Evolutionary conservation across 2,113 vertebrate genomes (phyloP), one percentile per base, ranked within the genome.

Genomic region (Colaptes auratus): DNA sequence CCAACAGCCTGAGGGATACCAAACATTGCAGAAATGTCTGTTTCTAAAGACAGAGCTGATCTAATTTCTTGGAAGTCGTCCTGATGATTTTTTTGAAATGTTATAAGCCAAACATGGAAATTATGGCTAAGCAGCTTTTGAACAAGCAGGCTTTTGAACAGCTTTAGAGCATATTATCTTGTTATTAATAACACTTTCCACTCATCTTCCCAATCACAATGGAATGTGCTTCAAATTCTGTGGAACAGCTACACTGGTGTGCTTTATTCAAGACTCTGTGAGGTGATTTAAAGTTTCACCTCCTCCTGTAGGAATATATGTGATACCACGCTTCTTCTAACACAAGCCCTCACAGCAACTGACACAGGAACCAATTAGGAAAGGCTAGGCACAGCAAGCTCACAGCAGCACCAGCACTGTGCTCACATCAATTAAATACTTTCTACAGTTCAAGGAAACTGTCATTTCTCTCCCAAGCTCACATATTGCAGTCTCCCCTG

Each of bases 21-120:
- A 96, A 94, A 90, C 75, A 95, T 89, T 89, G 85, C 74, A 73
- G 63, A 95, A 89, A 88, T 60, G 44, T 24, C 75, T 95, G 89
- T 60, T 92, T 88, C 93, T 95, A 95, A 96, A 95, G 85, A 95
- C 36, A 94, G 91, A 96, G 24, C 52, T 83, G 65, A 95, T 91
- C 82, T 95, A 77, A 95, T 95, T 91, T 86, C 65, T 92, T 95
- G 79, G 82, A 93, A 88, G 70, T 80, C 65, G 91, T 96, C 85
- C 89, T 95, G 94, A 95, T 82, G 77, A 84, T 88, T 88, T 75
- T 79, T 95, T 95, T 91, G 75, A 95, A 95, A 53, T 59, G 60
- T 39, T 82, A 35, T 77, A 83, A 92, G 85, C 75, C 85, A 95
- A 94, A 93, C 79, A 65, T 30, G 48, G 75, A 91, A 87, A 92